These are phyloP conservation scores for Sarcoramphus papa DNA, from an alignment of 2,797 vertebrate species.

Conservation along the genomic window DNA sequence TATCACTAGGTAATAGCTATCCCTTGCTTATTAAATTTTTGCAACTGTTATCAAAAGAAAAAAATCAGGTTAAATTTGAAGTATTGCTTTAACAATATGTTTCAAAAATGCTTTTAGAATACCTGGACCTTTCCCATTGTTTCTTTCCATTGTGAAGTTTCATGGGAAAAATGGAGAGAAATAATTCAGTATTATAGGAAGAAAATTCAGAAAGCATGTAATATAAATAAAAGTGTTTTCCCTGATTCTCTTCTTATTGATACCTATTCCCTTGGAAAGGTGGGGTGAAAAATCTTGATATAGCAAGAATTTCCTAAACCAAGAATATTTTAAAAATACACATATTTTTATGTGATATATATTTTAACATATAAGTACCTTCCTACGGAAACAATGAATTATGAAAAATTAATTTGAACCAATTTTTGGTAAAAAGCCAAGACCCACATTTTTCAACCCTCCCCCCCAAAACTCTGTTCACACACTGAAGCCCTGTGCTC, in stretches of 20 bases:
- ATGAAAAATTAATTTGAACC: background rate
- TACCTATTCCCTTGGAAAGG: background rate
- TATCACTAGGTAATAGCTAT: background rate
- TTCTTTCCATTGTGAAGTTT: background rate
- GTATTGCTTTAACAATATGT: background rate
- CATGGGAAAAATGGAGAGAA: background rate
- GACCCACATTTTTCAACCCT: background rate
- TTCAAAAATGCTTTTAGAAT: conserved; percentile 1
- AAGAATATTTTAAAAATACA: background rate
- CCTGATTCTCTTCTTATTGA: background rate
- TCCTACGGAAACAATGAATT: background rate
- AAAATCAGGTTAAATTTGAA: background rate
- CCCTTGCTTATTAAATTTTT: background rate
- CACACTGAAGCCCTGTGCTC: background rate
- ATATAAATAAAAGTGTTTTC: background rate
- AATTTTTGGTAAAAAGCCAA: background rate
- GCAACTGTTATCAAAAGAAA: background rate
- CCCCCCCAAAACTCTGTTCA: background rate
- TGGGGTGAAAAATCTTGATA: background rate
- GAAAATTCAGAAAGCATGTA: background rate
- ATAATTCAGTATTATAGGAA: background rate
- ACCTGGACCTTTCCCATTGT: background rate
- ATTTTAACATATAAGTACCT: background rate
- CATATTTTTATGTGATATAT: background rate
- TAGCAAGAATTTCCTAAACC: background rate